phyloP scores from a whole-genome alignment of 1,140 invertebrate genomes.

The Hycleus cichorii region DNA sequence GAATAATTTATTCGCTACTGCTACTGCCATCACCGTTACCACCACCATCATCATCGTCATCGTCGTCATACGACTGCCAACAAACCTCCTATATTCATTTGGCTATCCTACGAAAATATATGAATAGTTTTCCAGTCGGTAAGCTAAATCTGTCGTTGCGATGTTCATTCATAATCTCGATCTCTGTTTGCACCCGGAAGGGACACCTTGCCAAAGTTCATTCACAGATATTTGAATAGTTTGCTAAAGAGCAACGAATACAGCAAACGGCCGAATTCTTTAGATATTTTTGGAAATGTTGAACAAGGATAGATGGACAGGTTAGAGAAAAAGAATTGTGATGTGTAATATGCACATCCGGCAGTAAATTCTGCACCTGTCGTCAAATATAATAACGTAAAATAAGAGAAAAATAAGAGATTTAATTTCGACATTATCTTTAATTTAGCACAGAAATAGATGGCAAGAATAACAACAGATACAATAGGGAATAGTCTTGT shows the following conservation, averaged over 20 bases:
- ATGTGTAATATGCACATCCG: constrained; percentile 3
- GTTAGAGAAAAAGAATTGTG: neutral
- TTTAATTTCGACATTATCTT: too few species aligned
- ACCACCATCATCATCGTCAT: too few species aligned
- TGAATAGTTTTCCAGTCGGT: constrained; percentile 17
- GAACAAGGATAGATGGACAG: neutral
- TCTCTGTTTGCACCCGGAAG: constrained; percentile 33
- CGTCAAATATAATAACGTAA: too few species aligned
- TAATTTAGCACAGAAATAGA: too few species aligned
- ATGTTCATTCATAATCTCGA: constrained; percentile 39
- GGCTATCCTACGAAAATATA: neutral
- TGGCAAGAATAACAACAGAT: too few species aligned
- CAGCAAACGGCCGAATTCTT: constrained; percentile 19
- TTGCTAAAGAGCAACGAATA: too few species aligned
- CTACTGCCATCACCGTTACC: too few species aligned
- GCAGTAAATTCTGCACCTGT: constrained; percentile 4
- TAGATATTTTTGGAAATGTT: constrained; percentile 6
- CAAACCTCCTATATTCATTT: too few species aligned
- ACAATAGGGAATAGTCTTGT: too few species aligned
- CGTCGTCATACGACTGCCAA: too few species aligned
- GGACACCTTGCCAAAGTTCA: constrained; percentile 41
- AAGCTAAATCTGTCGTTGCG: constrained; percentile 34
- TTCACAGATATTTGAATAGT: constrained; percentile 29
- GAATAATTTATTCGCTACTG: constrained; percentile 27
- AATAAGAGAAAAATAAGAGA: too few species aligned